Conservation (phyloP, 2,113 vertebrate species). For the Pristiophorus japonicus region DNA sequence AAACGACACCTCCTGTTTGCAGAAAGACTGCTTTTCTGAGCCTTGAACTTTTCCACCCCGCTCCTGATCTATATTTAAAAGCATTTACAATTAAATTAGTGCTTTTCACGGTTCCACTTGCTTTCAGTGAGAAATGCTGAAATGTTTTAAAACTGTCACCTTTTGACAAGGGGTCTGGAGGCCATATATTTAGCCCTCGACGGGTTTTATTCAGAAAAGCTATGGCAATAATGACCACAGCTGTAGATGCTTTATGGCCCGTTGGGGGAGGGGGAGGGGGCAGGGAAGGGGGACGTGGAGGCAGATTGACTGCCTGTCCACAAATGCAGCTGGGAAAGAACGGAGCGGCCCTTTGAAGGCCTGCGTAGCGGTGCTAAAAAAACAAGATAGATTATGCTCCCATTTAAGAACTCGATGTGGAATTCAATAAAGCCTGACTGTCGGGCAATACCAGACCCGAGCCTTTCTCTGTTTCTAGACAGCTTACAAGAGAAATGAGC, state of each 20-base stretch:
- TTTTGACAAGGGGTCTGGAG: constrained; percentile 75
- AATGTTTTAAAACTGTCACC: constrained; percentile 84
- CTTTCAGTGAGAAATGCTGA: constrained; percentile 65
- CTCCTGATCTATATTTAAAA: constrained; percentile 73
- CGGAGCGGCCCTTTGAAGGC: constrained; percentile 70
- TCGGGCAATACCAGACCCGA: constrained; percentile 59
- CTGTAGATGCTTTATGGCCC: constrained; percentile 90
- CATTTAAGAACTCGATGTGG: constrained; percentile 64
- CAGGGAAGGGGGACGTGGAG: constrained; percentile 50
- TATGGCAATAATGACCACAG: constrained; percentile 89
- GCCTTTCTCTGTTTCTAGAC: constrained; percentile 68
- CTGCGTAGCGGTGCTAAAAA: constrained; percentile 53
- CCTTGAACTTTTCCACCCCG: constrained; percentile 53
- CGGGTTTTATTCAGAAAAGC: constrained; percentile 59
- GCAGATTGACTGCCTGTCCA: constrained; percentile 89
- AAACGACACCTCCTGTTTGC: background rate
- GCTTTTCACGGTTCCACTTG: constrained; percentile 55
- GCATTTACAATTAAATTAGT: constrained; percentile 73
- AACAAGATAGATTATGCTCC: constrained; percentile 64
- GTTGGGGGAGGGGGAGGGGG: constrained; percentile 46
- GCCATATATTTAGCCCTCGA: constrained; percentile 74
- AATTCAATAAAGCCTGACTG: constrained; percentile 78
- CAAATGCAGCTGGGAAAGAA: constrained; percentile 88
- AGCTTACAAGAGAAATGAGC: constrained; percentile 73
- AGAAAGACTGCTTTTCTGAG: constrained; percentile 37